Evolutionary conservation across 2,113 vertebrate species (phyloP).

Genomic region (Leptodactylus fuscus): DNA sequence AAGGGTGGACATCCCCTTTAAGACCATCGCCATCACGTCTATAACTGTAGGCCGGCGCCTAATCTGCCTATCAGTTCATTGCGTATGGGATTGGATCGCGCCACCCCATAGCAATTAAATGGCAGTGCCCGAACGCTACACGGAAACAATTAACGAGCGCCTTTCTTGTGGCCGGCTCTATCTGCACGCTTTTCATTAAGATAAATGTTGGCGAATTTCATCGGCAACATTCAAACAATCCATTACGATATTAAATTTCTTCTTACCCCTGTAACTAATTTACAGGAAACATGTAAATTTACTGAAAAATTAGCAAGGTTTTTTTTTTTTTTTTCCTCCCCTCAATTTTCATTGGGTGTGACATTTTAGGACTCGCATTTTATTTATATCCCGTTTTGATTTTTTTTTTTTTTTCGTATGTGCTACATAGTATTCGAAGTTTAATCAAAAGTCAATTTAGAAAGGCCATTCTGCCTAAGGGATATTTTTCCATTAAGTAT

Average conservation of each 20-base stretch:
- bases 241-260: slow-evolving; percentile 61
- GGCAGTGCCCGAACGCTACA: slow-evolving; percentile 38
- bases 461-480: slow-evolving; percentile 93
- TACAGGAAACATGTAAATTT: slow-evolving; percentile 67
- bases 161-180: slow-evolving; percentile 45
- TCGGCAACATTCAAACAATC: slow-evolving; percentile 50
- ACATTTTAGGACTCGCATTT: slow-evolving; percentile 73
- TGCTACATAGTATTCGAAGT: slow-evolving; percentile 86
- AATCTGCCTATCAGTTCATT: slow-evolving; percentile 42
- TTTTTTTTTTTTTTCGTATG: slow-evolving; percentile 71
- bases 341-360: slow-evolving; percentile 67
- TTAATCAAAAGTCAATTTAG: slow-evolving; percentile 98
- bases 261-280: slow-evolving; percentile 69
- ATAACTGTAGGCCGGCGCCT: too few relatives aligned
- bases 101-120: slow-evolving; percentile 39
- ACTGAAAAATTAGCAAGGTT: slow-evolving; percentile 69
- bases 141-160: slow-evolving; percentile 51
- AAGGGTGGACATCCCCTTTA: too few relatives aligned
- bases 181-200: slow-evolving; percentile 53
- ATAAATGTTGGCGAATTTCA: slow-evolving; percentile 53
- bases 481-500: slow-evolving; percentile 99
- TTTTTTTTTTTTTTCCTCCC: slow-evolving; percentile 60
- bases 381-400: slow-evolving; percentile 79
- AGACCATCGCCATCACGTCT: too few relatives aligned
- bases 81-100: slow-evolving; percentile 6